Evolutionary conservation across 2,797 vertebrate genomes (phyloP), one percentile per base, ranked within the genome.

Genomic region (Chloroceryle amazona): DNA sequence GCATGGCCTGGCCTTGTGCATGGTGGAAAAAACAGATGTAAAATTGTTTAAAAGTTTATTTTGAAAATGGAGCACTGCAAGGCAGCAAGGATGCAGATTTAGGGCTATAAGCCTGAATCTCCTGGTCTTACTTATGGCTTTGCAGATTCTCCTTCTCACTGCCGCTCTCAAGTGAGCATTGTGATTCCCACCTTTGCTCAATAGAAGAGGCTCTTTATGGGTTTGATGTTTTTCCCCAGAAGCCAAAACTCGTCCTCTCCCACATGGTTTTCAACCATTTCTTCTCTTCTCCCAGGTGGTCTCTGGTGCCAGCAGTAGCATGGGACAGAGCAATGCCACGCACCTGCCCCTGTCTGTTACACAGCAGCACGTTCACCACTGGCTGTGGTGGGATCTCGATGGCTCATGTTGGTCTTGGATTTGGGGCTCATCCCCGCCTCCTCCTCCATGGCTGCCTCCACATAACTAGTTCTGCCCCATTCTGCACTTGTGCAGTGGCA

Each of bases 311-410:
- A 4, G 55, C 2, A 3, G 49, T 3, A 0, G 18, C 72, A 44
- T 0, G 0, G 57, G 37, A 44, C 31, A 18, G 3, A 70, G 39
- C 0, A 1, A 54, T 23, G 49, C 39, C 67, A 22, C 0, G 0
- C 0, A 1, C 29, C 12, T 21, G 18, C 13, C 57, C 33, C 65
- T 81, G 42, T n/a, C 54, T 3, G 0, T 25, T 25, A 61, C 67
- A 19, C 23, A 3, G 11, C 2, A 0, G 21, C 67, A 35, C 0
- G 0, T 31, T 68, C 1, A 1, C 21, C 1, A 1, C 63, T 0
- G 1, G 26, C 57, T 67, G 52, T 2, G 1, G 49, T 9, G 83
- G 68, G 35, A 89, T 46, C 37, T 52, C 37, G 44, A 8, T 25
- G 49, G 49, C 23, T 80, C 28, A 0, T 1, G 4, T 3, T 33